Percentiles rank a stretch among this genome's conserved stretches.
phyloP scores from a whole-genome alignment of 2,797 vertebrate genomes.

The Microhierax caerulescens region DNA sequence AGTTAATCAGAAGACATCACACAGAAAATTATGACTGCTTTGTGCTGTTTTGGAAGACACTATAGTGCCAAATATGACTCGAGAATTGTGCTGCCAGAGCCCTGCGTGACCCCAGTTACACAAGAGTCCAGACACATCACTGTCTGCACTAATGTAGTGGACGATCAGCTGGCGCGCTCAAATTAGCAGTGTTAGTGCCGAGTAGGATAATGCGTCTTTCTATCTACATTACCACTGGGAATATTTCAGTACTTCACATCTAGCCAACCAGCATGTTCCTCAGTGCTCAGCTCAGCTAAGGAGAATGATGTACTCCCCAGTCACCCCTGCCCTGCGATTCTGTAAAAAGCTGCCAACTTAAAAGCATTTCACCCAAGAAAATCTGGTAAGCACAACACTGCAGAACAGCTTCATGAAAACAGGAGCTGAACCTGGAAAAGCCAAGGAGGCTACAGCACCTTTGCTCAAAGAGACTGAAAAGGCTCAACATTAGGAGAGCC shows the following conservation, averaged over 20 bases:
- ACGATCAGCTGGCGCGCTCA: not conserved
- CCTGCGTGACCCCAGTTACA: not conserved
- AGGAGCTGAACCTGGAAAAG: not conserved
- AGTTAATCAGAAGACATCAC: not conserved
- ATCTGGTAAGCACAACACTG: not conserved
- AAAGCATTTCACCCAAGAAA: not conserved
- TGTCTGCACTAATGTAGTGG: not conserved
- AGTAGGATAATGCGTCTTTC: not conserved
- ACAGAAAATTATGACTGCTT: not conserved
- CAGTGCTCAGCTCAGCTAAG: not conserved
- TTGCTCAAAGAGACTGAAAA: not conserved
- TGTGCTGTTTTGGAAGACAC: not conserved
- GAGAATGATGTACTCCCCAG: not conserved
- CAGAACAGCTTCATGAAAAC: not conserved
- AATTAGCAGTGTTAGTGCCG: not conserved
- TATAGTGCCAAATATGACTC: slow-evolving; percentile 2
- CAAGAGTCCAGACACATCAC: not conserved
- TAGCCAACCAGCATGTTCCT: not conserved
- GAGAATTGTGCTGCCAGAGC: not conserved
- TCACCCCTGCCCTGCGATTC: accelerated
- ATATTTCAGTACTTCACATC: not conserved
- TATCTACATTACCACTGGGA: not conserved
- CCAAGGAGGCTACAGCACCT: not conserved
- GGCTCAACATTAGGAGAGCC: not conserved
- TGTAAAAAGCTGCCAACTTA: not conserved